Base-by-base conservation (phyloP, 2,797 vertebrate genomes). In the Sebastes dallii region DNA sequence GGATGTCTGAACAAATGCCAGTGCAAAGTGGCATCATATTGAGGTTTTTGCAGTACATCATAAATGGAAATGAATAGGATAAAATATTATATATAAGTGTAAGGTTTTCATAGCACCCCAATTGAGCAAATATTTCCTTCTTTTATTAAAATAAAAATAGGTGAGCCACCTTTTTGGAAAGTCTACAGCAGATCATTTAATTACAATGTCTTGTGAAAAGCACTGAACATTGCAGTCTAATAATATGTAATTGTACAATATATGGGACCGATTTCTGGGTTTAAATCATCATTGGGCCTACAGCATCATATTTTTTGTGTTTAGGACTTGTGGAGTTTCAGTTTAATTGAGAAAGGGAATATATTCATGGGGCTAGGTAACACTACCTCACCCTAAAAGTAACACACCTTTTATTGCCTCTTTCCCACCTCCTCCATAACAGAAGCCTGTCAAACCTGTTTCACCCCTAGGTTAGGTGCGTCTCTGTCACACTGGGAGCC, bases 371-470 rank as follows among this genome's bases (percentile, higher is more conserved):
- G 25, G 14, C 67, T 50, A 1, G 80, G 72, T 77, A 67, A 83
- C 74, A 50, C 59, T 65, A 75, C 22, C 36, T 29, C 3, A 36
- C 18, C 55, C 59, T 77, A 61, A 84, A 72, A 61, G 62, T 80
- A 73, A 65, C 66, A 69, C 36, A 5, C 71, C 69, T 81, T 80
- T 68, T 42, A 20, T 14, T 78, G 42, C 67, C 18, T 73, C 42
- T 34, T 71, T 75, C 20, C 58, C 72, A 72, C 79, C 86, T 85
- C 82, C 68, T 75, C 70, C 68, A 70, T 78, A 46, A 77, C 78
- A 82, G 79, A 79, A 95, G 80, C 95, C 91, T 86, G 95, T 93
- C 61, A 55, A 87, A 95, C 96, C 93, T 85, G 96, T 96, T 96
- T 86, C 54, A 69, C 81, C 83, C 87, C 18, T 66, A 70, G 39